Conservation (phyloP, 2,888 invertebrate species). For the Diarsia brunnea region DNA sequence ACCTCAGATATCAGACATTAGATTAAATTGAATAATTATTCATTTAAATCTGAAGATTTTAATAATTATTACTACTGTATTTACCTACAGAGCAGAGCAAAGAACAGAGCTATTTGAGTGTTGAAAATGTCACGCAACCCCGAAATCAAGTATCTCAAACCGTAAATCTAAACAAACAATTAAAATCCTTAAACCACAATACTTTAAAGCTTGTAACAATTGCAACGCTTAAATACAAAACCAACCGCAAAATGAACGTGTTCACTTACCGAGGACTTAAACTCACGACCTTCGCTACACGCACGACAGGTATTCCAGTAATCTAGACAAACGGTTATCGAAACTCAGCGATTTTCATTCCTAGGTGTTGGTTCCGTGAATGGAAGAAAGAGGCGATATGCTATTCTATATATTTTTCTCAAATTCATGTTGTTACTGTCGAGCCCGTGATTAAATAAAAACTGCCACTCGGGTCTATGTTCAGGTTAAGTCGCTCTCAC, state of each 20-base stretch:
- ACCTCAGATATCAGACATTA: neutral
- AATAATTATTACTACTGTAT: no score
- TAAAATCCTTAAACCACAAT: neutral
- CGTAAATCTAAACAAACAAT: neutral
- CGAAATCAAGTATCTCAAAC: neutral
- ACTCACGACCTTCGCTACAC: slow-evolving; percentile 36
- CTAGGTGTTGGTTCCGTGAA: slow-evolving; percentile 15
- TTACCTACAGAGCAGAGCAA: no score
- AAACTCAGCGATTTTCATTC: slow-evolving; percentile 55
- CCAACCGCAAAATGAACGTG: slow-evolving; percentile 28
- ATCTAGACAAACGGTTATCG: slow-evolving; percentile 60
- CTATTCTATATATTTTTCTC: neutral
- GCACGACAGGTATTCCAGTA: slow-evolving; percentile 56
- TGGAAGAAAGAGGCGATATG: slow-evolving; percentile 3
- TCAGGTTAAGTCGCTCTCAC: no score
- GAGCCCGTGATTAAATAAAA: no score
- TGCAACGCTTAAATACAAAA: neutral
- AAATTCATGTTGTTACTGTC: neutral
- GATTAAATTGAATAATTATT: no score
- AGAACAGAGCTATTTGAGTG: neutral
- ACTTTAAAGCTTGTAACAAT: neutral
- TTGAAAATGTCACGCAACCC: no score
- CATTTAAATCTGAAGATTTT: no score
- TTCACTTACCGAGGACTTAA: slow-evolving; percentile 27
- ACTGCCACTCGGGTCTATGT: no score